These are phyloP conservation scores for Schizotus pectinicornis DNA, from an alignment of 2,888 invertebrate species.

Conservation along the genomic window DNA sequence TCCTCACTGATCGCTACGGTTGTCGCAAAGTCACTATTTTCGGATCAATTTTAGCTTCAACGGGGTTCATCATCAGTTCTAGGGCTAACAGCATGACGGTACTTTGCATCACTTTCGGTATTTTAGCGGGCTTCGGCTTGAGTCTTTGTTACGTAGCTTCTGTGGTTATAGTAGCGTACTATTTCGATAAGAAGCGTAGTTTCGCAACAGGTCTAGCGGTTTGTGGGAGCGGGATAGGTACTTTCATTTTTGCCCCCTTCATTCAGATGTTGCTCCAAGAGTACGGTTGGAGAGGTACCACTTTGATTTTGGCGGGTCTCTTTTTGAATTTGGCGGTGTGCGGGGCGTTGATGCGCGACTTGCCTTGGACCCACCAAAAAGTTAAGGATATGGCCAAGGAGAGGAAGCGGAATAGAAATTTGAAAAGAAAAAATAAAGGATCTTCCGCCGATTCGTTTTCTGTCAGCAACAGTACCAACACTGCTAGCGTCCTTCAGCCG, in stretches of 20 bases:
- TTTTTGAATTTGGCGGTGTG: conserved; percentile 84
- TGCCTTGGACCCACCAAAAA: conserved; percentile 70
- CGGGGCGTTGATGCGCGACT: conserved; percentile 81
- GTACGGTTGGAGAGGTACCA: conserved; percentile 85
- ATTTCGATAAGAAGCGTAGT: conserved; percentile 83
- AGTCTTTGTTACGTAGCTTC: conserved; percentile 90
- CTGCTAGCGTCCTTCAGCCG: conserved; percentile 64
- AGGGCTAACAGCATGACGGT: conserved; percentile 78
- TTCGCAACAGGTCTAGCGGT: conserved; percentile 87
- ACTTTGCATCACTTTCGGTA: conserved; percentile 81
- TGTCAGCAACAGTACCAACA: conserved; percentile 71
- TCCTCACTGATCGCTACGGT: conserved; percentile 82
- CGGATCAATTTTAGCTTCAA: conserved; percentile 76
- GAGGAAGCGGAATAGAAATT: conserved; percentile 66
- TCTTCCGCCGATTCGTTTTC: conserved; percentile 75
- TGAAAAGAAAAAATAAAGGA: conserved; percentile 63
- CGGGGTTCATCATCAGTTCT: conserved; percentile 80
- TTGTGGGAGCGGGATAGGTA: conserved; percentile 88
- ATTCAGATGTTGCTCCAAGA: conserved; percentile 75
- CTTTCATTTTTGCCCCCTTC: conserved; percentile 84
- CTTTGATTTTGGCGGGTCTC: conserved; percentile 79
- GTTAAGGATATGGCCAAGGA: conserved; percentile 69
- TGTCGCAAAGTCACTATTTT: conserved; percentile 80
- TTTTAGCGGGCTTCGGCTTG: conserved; percentile 83
- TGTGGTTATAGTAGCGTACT: conserved; percentile 88